A percentile compares a stretch with the other conserved stretches of the same genome.
These are phyloP conservation scores for Megalonaias nervosa DNA, from an alignment of 1,140 invertebrate genomes.

Conservation along the genomic window DNA sequence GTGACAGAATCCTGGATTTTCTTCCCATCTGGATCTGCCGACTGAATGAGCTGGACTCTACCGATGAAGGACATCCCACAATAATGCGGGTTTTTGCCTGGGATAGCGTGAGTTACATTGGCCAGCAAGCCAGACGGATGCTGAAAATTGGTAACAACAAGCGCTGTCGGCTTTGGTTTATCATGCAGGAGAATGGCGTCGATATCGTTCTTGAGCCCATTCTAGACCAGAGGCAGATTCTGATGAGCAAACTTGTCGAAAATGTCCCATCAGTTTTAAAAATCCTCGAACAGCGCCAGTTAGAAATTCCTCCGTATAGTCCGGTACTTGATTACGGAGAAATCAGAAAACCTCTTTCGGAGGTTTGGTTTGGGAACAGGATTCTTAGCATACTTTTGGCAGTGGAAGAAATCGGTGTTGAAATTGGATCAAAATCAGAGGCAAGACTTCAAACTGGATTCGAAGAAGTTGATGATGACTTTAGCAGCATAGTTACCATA, in stretches of 20 bases:
- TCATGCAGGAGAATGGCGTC: constrained; percentile 1
- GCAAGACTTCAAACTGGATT: not conserved
- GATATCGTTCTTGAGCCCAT: constrained; percentile 14
- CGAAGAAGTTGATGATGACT: not conserved
- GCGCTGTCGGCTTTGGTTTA: constrained; percentile 13
- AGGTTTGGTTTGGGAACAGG: not conserved
- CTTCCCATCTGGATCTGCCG: not conserved
- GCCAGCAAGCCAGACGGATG: constrained; percentile 10
- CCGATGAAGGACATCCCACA: not conserved
- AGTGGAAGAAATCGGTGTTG: constrained; percentile 5
- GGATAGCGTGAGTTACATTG: constrained; percentile 23
- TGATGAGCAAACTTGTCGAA: constrained; percentile 4
- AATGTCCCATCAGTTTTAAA: not conserved
- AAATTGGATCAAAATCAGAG: not conserved
- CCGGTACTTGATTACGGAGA: not conserved
- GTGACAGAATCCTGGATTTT: constrained; percentile 8
- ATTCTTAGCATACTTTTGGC: not conserved
- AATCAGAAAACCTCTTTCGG: constrained; percentile 2
- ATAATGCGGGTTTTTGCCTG: constrained; percentile 14
- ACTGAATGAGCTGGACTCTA: constrained; percentile 2
- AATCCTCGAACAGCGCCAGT: constrained; percentile 1
- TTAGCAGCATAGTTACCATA: constrained; percentile 19
- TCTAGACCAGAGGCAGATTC: not conserved
- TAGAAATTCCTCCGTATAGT: not conserved
- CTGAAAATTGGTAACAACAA: constrained; percentile 6